Evolutionary conservation across 2,797 vertebrate species (phyloP).

Genomic region (Myiotriccus ornatus): DNA sequence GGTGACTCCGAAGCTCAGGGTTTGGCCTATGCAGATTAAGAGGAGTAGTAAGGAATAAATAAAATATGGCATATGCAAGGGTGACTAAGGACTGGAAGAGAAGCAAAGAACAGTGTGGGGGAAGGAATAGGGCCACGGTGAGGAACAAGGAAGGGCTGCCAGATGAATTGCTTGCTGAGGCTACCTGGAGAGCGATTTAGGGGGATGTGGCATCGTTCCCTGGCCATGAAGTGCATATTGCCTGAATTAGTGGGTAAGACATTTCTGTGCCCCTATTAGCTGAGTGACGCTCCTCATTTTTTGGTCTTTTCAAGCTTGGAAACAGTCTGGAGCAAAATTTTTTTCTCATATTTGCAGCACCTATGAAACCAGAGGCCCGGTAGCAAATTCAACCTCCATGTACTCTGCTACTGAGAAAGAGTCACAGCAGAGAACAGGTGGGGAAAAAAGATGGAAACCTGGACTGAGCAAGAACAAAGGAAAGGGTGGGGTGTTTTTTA

Average conservation of each 20-base stretch:
- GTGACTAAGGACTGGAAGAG: conserved; percentile 23
- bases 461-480: neutral
- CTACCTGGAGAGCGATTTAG: neutral
- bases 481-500: neutral
- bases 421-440: neutral
- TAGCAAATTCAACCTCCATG: neutral
- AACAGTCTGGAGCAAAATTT: neutral
- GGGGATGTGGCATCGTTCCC: neutral
- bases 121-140: neutral
- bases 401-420: neutral
- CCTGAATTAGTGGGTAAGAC: neutral
- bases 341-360: neutral
- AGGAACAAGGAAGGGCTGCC: neutral
- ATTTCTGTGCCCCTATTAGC: neutral
- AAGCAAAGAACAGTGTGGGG: neutral
- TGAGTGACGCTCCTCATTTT: neutral
- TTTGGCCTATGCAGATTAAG: conserved; percentile 46
- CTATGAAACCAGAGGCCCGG: neutral
- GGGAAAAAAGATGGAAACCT: neutral
- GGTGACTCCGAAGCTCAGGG: conserved; percentile 3
- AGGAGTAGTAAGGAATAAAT: conserved; percentile 32
- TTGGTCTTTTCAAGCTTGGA: neutral
- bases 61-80: neutral
- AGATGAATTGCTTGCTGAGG: neutral
- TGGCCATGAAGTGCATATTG: neutral